Evolutionary conservation across 2,888 invertebrate genomes (phyloP), one percentile per base, ranked within the genome.

Genomic region (Byasa hedistus): DNA sequence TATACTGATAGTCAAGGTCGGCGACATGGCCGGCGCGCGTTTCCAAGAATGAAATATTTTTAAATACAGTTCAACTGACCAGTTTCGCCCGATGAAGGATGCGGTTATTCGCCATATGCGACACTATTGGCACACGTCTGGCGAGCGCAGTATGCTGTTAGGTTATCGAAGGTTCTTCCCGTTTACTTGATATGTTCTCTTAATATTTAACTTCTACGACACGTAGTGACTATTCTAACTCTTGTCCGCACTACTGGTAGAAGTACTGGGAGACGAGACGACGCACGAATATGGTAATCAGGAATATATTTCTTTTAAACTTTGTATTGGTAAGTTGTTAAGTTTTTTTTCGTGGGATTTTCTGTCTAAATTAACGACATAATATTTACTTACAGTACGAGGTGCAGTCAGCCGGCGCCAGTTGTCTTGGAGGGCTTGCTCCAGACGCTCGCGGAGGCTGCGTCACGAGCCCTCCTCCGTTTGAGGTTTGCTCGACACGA

Each of bases 361-460:
- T n/a, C 4, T n/a, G 8, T n/a, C 5, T n/a, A 48, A n/a, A n/a
- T n/a, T 27, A 15, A 12, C 39, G 19, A 36, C 5, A n/a, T 48
- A n/a, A 48, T 3, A 48, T 5, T n/a, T 61, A 81, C 86, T 82
- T 21, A 87, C 87, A 65, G 76, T 67, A 57, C 75, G 75, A 59
- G 81, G 75, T 54, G 78, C 69, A 36, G 83, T 83, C 83, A 91
- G 79, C 81, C 87, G 85, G 69, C 86, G 74, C 90, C 90, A 90
- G 82, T 86, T 81, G 73, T 81, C 75, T 57, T 83, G 83, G 23
- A 89, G 79, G 36, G 89, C 89, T 75, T 78, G 76, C 72, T 87
- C 84, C 78, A 89, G 79, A 72, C 90, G 87, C 82, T 79, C 81
- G 74, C 86, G 84, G 73, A 87, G 72, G 72, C 81, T 81, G 68